A percentile compares a stretch with the other conserved stretches of the same genome.
Conservation (phyloP, 2,888 invertebrate species). For the Perizoma flavofasciatum region DNA sequence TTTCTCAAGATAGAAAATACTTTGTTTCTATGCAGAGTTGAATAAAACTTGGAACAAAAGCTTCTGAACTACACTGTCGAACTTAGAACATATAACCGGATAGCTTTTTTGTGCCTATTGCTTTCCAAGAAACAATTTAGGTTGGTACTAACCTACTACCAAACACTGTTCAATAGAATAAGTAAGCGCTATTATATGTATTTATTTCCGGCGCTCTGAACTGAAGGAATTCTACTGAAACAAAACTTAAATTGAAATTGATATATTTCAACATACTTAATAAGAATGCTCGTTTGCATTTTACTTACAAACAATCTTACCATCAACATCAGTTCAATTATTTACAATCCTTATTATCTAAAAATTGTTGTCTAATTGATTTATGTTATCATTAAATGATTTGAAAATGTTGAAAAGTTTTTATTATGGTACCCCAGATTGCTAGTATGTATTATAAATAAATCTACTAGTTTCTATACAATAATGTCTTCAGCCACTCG, state of each 20-base stretch:
- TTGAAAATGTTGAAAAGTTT: constrained; percentile 41
- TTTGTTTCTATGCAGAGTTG: background rate
- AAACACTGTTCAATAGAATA: no score
- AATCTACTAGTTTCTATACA: constrained; percentile 72
- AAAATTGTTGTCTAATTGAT: constrained; percentile 37
- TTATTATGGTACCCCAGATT: constrained; percentile 24
- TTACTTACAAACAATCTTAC: constrained; percentile 73
- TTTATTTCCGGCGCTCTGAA: background rate
- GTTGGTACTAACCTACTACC: no score
- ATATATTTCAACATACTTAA: constrained; percentile 74
- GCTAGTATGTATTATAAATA: constrained; percentile 34
- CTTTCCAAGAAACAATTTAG: background rate
- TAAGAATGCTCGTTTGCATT: constrained; percentile 67
- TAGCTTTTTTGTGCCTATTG: background rate
- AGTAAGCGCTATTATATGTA: no score
- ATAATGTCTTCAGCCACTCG: constrained; percentile 74
- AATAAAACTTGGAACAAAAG: no score
- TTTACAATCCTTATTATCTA: constrained; percentile 56
- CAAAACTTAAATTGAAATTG: constrained; percentile 51
- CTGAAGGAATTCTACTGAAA: constrained; percentile 12
- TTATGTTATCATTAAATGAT: constrained; percentile 43
- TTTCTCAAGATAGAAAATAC: constrained; percentile 40
- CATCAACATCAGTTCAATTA: constrained; percentile 70
- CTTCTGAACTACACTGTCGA: no score
- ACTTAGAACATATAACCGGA: no score